Conservation (phyloP, 2,797 vertebrate species). For the Danio kyathit region DNA sequence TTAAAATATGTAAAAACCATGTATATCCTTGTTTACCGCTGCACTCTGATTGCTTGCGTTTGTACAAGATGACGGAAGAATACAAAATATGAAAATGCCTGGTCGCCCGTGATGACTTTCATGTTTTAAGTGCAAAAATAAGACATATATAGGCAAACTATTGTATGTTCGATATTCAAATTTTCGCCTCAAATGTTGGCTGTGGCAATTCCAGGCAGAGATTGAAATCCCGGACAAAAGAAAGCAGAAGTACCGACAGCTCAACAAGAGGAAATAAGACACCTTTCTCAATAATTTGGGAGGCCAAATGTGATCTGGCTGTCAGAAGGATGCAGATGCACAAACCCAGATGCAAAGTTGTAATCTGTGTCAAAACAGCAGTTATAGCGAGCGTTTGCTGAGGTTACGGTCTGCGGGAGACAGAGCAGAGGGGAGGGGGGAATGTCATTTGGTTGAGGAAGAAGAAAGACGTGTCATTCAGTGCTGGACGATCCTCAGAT, state of each 20-base stretch:
- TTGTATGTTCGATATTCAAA: conserved; percentile 70
- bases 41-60: conserved; percentile 3
- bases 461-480: conserved; percentile 73
- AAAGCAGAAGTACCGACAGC: conserved; percentile 44
- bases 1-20: neutral
- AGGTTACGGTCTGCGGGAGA: conserved; percentile 37
- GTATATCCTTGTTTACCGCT: neutral
- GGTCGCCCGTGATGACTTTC: neutral
- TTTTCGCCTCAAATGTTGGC: conserved; percentile 56
- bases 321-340: conserved; percentile 61
- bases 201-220: conserved; percentile 71
- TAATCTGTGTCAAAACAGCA: conserved; percentile 82
- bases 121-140: conserved; percentile 3
- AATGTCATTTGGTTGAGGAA: conserved; percentile 49
- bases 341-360: conserved; percentile 69
- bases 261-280: conserved; percentile 63
- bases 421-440: conserved; percentile 37
- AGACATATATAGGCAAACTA: neutral
- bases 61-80: neutral
- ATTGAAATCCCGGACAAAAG: conserved; percentile 74
- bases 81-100: neutral
- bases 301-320: conserved; percentile 74
- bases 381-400: conserved; percentile 64
- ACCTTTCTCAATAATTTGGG: conserved; percentile 75
- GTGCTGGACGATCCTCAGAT: conserved; percentile 76